phyloP scores from a whole-genome alignment of 2,888 invertebrate genomes.

The Ariolimax columbianus region DNA sequence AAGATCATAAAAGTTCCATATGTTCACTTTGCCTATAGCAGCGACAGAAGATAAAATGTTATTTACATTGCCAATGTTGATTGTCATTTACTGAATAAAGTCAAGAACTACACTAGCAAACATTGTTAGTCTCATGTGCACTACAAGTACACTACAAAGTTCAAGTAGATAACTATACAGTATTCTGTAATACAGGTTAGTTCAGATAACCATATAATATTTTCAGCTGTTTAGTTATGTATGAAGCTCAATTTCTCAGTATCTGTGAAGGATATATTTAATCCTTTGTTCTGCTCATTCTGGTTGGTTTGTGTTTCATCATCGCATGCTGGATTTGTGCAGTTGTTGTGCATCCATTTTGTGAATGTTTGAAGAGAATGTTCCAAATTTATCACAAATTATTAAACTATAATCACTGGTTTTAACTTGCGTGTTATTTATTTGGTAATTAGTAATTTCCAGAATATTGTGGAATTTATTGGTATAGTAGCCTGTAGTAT shows the following conservation, averaged over 20 bases:
- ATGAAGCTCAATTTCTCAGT: background rate
- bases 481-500: background rate
- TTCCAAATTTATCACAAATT: background rate
- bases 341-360: background rate
- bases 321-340: background rate
- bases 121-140: background rate
- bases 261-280: background rate
- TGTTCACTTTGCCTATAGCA: background rate
- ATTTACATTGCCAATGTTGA: background rate
- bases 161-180: background rate
- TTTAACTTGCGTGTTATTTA: too few species aligned
- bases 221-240: background rate
- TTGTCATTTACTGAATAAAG: background rate
- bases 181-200: background rate
- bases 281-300: background rate
- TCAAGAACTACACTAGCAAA: background rate
- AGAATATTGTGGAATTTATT: too few species aligned
- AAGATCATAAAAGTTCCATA: too few species aligned
- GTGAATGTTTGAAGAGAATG: background rate
- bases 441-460: too few species aligned
- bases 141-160: background rate
- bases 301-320: background rate
- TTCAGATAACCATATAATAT: conserved; percentile 12
- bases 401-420: too few species aligned
- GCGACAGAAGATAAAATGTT: background rate